These are phyloP conservation scores for Orchesellides sinensis DNA, from an alignment of 2,888 invertebrate species.

Conservation along the genomic window DNA sequence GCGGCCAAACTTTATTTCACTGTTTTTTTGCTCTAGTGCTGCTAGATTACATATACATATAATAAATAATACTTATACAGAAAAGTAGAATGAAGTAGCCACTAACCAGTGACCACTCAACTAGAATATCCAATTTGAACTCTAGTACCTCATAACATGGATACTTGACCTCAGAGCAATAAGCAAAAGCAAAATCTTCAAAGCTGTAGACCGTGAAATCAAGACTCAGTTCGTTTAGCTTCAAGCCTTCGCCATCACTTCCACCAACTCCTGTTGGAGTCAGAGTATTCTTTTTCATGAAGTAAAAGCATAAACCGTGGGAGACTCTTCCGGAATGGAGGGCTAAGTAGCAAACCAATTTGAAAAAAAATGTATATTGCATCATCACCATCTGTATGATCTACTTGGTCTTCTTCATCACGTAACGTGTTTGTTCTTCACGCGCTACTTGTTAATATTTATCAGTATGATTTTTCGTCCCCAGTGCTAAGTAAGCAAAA, in stretches of 20 bases:
- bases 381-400: not conserved
- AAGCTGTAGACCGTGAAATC: conserved; percentile 27
- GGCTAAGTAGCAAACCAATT: not conserved
- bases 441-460: not conserved
- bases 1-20: not conserved
- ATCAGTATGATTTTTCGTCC: not conserved
- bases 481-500: too few relatives aligned
- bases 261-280: not conserved
- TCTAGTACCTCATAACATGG: conserved; percentile 15
- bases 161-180: conserved; percentile 15
- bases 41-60: too few relatives aligned
- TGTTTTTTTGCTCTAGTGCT: too few relatives aligned
- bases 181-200: not conserved
- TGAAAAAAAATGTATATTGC: not conserved
- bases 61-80: too few relatives aligned
- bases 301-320: too few relatives aligned
- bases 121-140: conserved; percentile 12
- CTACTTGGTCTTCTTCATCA: not conserved
- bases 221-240: conserved; percentile 6
- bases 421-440: not conserved
- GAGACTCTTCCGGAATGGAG: not conserved
- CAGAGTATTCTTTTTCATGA: not conserved
- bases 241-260: not conserved
- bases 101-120: conserved; percentile 1
- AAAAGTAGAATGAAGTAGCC: too few relatives aligned